A percentile compares a stretch with the other conserved stretches of the same genome.
These are phyloP conservation scores for Meloidogyne exigua DNA, from an alignment of 1,140 invertebrate genomes.

Conservation along the genomic window DNA sequence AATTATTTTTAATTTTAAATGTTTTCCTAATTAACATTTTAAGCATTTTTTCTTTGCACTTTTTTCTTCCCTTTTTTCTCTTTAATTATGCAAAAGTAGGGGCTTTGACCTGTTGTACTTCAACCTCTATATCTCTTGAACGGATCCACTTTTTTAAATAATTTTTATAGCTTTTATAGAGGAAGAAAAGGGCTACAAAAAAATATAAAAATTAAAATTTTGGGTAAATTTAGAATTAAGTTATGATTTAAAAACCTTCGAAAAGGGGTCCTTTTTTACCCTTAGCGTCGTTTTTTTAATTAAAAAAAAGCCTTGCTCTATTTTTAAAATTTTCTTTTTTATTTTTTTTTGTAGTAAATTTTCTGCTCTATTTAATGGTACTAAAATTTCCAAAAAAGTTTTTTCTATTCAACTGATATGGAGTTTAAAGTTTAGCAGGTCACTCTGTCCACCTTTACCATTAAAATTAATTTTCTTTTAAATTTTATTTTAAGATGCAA, in stretches of 20 bases:
- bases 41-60: too few relatives aligned
- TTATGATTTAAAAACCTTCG: not conserved
- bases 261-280: not conserved
- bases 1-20: too few relatives aligned
- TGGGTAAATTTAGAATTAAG: not conserved
- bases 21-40: too few relatives aligned
- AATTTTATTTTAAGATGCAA: conserved; percentile 46
- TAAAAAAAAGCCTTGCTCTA: too few relatives aligned
- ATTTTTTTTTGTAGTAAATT: not conserved
- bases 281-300: not conserved
- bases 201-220: conserved; percentile 1
- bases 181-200: not conserved
- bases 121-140: not conserved
- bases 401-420: not conserved
- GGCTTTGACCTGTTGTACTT: not conserved
- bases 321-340: not conserved
- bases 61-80: too few relatives aligned
- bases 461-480: not conserved
- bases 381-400: not conserved
- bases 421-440: not conserved
- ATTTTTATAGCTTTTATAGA: not conserved
- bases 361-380: not conserved
- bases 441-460: not conserved
- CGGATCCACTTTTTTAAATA: not conserved
- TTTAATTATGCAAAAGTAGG: too few relatives aligned